Conservation (phyloP, 2,113 vertebrate genomes). For the Halichoeres trimaculatus region DNA sequence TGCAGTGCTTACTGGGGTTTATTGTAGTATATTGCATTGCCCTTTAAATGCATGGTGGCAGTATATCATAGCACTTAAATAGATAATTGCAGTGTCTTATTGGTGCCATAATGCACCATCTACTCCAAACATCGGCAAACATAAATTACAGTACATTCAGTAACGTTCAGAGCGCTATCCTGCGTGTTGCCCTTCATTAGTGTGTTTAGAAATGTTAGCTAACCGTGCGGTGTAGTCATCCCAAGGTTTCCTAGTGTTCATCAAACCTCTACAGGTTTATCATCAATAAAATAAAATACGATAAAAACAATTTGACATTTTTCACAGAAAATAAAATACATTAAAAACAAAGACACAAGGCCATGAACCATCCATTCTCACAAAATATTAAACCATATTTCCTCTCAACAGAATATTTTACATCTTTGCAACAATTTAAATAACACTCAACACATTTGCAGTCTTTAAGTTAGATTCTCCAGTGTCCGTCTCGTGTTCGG, state of each 20-base stretch:
- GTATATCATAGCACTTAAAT: slow-evolving; percentile 84
- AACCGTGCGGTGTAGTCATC: slow-evolving; percentile 81
- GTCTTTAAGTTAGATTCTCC: slow-evolving; percentile 78
- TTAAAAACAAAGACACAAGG: slow-evolving; percentile 95
- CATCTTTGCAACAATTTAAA: slow-evolving; percentile 93
- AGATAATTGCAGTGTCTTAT: slow-evolving; percentile 81
- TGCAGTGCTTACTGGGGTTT: slow-evolving; percentile 77
- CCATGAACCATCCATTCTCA: slow-evolving; percentile 93
- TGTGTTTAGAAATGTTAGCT: slow-evolving; percentile 87
- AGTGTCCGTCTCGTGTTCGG: slow-evolving; percentile 68
- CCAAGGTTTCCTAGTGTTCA: slow-evolving; percentile 66
- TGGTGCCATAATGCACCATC: slow-evolving; percentile 78
- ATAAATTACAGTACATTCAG: slow-evolving; percentile 91
- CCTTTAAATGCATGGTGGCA: slow-evolving; percentile 82
- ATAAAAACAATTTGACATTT: slow-evolving; percentile 85
- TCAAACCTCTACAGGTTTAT: slow-evolving; percentile 84
- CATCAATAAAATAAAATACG: slow-evolving; percentile 84
- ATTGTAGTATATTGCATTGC: slow-evolving; percentile 81
- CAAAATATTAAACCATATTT: slow-evolving; percentile 92
- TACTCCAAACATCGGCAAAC: slow-evolving; percentile 79
- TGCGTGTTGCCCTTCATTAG: slow-evolving; percentile 84
- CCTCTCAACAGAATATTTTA: slow-evolving; percentile 98
- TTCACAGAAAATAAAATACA: slow-evolving; percentile 94
- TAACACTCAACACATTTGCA: slow-evolving; percentile 87
- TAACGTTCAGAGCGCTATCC: slow-evolving; percentile 78